Evolutionary conservation across 2,113 vertebrate genomes (phyloP), one percentile per base, ranked within the genome.

Genomic region (Bubo blakistoni): DNA sequence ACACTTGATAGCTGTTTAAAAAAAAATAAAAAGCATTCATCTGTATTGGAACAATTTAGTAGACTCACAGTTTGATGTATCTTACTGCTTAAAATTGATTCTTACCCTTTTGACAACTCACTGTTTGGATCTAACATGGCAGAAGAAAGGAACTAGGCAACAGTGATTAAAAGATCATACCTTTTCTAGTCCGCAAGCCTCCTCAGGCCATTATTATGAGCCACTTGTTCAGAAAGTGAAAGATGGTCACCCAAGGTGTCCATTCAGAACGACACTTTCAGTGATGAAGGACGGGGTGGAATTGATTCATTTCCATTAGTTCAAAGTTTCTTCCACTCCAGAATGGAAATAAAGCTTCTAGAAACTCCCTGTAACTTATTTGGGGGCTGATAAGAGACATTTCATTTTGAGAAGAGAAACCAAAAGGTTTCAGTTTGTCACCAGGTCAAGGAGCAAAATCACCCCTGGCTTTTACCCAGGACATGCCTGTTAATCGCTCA

Each of bases 51-150:
- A 54, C 70, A 92, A 87, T 91, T 76, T 76, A 94, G 51, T 20
- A 58, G 40, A 51, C 65, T 85, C 32, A 76, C 5, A 27, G 29
- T 66, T 65, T 80, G 58, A 92, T 92, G 27, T 42, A 67, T 94
- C 91, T 95, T 87, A 70, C 46, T 55, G 49, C 65, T 94, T 91
- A 73, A 91, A 97, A 95, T 70, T 70, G 36, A 76, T 96, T 85
- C 81, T 65, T 80, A 66, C 34, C 29, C 72, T 65, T 72, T 27
- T 87, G 81, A 87, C 34, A 80, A 77, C 40, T 66, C 66, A 62
- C 27, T 87, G 51, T 81, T 86, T 74, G 70, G 36, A 66, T 95
- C 54, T 66, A 65, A 51, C 32, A 14, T 17, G n/a, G 58, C 66
- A 55, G 58, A 87, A 59, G 73, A 94, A 82, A 49, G 19, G 57